Evolutionary conservation across 2,888 invertebrate species (phyloP), one percentile per base, ranked within the genome.

Genomic region (Cosmia pyralina): DNA sequence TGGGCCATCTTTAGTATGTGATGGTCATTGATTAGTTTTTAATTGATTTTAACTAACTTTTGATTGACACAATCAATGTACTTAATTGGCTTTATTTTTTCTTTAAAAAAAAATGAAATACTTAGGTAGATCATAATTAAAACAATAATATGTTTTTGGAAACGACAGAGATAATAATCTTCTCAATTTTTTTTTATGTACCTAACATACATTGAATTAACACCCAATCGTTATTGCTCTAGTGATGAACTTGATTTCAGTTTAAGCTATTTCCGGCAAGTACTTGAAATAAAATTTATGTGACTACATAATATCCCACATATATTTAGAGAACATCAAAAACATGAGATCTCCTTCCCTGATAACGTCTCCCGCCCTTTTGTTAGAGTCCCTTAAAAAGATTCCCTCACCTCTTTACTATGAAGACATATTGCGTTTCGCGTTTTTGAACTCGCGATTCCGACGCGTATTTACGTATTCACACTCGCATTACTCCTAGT

Each of bases 361-460:
- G 94, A 94, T 94, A 94, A 87, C 90, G 91, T 91, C 89, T 89
- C 91, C 88, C 90, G 89, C 90, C 91, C 93, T 90, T 93, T 94
- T 95, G 94, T 95, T 92, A 90, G 91, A 92, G 90, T 90, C 88
- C 91, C 90, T 92, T 91, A 91, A 93, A 92, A 94, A 94, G 92
- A 94, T 93, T 95, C 92, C 93, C 92, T 92, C 93, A 93, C 94
- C 93, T 91, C 89, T 89, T 89, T 87, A 89, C 92, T 91, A 95
- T 95, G 93, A 95, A 96, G 96, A 95, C 96, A 96, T 95, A 96
- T 95, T 95, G 93, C 95, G 94, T 95, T 95, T 95, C 95, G 94
- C 95, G 95, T 95, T 96, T 95, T 96, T 95, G 95, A 95, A 95
- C 93, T 94, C 95, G 94, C 95, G 94, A 94, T 94, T 94, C 94